Evolutionary conservation across 2,888 invertebrate species (phyloP), one percentile per base, ranked within the genome.

Genomic region (Eupithecia exiguata): DNA sequence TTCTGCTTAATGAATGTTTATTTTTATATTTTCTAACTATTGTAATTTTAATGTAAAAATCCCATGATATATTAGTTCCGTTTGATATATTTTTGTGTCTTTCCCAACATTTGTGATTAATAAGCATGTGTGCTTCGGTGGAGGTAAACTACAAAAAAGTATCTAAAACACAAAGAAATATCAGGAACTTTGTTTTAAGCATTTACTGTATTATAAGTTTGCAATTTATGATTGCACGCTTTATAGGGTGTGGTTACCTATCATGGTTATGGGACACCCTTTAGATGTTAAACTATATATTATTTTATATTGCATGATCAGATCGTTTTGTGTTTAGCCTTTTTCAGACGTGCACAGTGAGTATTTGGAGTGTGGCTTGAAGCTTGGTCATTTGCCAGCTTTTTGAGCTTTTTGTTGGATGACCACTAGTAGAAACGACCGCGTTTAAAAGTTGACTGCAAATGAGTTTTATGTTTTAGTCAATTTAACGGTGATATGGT

Each of bases 261-360:
- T 79, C 81, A 81, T 82, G 89, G 90, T 90, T 78, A 81, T 81
- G 90, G 91, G 84, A 86, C 87, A 84, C 84, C 84, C 84, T 81
- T 80, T 78, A 74, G 80, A 77, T 81, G 73, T 76, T 62, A 73
- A 79, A 81, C 80, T 72, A 78, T 46, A 46, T n/a, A 46, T 80
- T 79, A 65, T 82, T 81, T 81, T 78, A 74, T 86, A 82, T 81
- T 87, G 90, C 90, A 90, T 91, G 89, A 62, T 82, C 80, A 81
- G 84, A 83, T 87, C 84, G 85, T 86, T 85, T 78, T 85, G 79
- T 86, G 86, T 85, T 79, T 88, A 90, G 87, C 76, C 86, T 82
- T 85, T 53, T 73, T 76, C 69, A 69, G 71, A 74, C 69, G 49
- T 61, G 80, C 78, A 74, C 43, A 63, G 72, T 70, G 73, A 62